These are phyloP conservation scores for Nezara viridula DNA, from an alignment of 2,888 invertebrate genomes.

Conservation along the genomic window DNA sequence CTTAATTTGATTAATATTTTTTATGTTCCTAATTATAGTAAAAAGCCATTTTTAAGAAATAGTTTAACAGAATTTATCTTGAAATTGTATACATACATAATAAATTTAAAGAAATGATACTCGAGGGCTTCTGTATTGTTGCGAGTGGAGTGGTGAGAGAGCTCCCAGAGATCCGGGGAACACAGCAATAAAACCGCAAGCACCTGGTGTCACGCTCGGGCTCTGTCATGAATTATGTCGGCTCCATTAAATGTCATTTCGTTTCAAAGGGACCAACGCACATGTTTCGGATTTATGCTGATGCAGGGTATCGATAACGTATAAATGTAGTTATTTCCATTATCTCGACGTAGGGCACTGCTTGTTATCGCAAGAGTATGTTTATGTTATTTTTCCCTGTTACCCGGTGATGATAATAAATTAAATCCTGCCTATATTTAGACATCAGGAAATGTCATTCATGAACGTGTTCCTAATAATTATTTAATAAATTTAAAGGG, in stretches of 20 bases:
- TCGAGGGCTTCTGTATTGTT: neutral
- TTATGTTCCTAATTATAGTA: too few relatives aligned
- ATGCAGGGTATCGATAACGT: neutral
- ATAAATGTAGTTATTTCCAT: constrained; percentile 28
- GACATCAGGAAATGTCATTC: neutral
- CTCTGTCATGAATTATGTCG: constrained; percentile 15
- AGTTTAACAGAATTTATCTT: too few relatives aligned
- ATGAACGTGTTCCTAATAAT: neutral
- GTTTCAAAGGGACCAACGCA: constrained; percentile 16
- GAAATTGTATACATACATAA: too few relatives aligned
- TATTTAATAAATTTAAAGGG: neutral
- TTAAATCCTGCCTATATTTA: neutral
- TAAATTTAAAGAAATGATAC: neutral
- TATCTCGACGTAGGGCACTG: neutral
- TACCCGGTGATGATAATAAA: neutral
- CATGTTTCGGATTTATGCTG: constrained; percentile 22
- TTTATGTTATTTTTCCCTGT: neutral
- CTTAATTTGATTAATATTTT: too few relatives aligned
- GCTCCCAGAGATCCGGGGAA: neutral
- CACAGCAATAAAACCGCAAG: neutral
- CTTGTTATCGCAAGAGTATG: neutral
- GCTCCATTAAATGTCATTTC: constrained; percentile 47
- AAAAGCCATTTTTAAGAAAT: too few relatives aligned
- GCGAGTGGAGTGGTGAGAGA: neutral
- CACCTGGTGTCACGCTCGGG: constrained; percentile 45